Conservation (phyloP, 2,888 invertebrate species). For the Cistogaster globosa region DNA sequence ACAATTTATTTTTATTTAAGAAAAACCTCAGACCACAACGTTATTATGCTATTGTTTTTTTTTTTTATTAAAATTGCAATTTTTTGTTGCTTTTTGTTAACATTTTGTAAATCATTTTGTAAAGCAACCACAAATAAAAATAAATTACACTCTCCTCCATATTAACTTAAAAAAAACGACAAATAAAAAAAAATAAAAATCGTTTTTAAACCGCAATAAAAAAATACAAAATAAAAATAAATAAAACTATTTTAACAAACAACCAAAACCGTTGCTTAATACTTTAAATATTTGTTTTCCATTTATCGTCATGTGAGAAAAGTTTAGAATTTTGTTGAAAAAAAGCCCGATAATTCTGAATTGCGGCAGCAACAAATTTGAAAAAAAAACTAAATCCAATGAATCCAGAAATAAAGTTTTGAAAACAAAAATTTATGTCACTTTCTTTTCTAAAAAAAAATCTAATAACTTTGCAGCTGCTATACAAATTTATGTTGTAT, state of each 20-base stretch:
- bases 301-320: background rate
- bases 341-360: too few species aligned
- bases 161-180: slow-evolving; percentile 21
- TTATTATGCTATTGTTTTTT: background rate
- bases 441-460: too few species aligned
- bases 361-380: too few species aligned
- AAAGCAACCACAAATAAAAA: slow-evolving; percentile 62
- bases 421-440: too few species aligned
- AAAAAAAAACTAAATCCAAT: too few species aligned
- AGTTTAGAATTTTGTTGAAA: background rate
- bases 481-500: too few species aligned
- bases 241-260: background rate
- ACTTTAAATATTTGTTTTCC: slow-evolving; percentile 5
- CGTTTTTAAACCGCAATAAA: slow-evolving; percentile 27
- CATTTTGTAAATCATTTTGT: slow-evolving; percentile 62
- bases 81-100: slow-evolving; percentile 29
- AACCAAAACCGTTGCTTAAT: background rate
- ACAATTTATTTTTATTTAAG: too few species aligned
- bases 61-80: background rate
- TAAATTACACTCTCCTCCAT: slow-evolving; percentile 21
- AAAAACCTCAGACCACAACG: too few species aligned
- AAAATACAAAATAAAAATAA: background rate
- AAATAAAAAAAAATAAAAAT: slow-evolving; percentile 1
- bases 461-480: too few species aligned
- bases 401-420: too few species aligned